These are phyloP conservation scores for Heterotilapia buettikoferi DNA, from an alignment of 2,113 vertebrate genomes.

Conservation along the genomic window DNA sequence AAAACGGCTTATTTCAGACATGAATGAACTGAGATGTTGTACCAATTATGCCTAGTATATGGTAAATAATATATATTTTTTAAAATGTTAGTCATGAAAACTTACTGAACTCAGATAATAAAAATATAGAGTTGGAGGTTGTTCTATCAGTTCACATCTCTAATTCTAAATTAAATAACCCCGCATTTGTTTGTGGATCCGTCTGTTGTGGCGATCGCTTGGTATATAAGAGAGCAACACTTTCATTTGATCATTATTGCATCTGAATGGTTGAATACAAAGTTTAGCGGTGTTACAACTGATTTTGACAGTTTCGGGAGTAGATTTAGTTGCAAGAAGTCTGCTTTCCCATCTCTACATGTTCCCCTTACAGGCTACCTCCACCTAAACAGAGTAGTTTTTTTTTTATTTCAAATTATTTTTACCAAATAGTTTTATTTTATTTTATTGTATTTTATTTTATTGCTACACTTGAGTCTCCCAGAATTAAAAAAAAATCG, in stretches of 20 bases:
- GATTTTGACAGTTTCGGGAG: neutral
- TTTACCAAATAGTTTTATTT: neutral
- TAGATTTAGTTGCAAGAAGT: neutral
- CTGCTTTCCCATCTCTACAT: neutral
- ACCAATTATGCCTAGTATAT: neutral
- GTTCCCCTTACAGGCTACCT: neutral
- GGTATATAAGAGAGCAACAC: neutral
- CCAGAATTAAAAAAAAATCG: rapidly evolving
- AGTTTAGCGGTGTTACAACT: neutral
- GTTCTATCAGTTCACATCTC: neutral
- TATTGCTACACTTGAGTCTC: neutral
- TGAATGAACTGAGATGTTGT: neutral
- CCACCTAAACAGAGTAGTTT: neutral
- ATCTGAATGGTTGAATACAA: neutral
- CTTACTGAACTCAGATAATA: neutral
- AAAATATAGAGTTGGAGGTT: neutral
- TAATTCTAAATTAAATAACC: neutral
- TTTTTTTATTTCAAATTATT: neutral
- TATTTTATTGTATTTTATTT: neutral
- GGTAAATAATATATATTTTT: neutral
- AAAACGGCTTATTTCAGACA: neutral
- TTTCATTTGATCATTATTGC: neutral
- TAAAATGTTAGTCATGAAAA: neutral
- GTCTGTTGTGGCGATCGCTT: neutral
- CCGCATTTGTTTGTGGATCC: neutral